Conservation (phyloP, 2,797 vertebrate species). For the Sparidentex hasta region DNA sequence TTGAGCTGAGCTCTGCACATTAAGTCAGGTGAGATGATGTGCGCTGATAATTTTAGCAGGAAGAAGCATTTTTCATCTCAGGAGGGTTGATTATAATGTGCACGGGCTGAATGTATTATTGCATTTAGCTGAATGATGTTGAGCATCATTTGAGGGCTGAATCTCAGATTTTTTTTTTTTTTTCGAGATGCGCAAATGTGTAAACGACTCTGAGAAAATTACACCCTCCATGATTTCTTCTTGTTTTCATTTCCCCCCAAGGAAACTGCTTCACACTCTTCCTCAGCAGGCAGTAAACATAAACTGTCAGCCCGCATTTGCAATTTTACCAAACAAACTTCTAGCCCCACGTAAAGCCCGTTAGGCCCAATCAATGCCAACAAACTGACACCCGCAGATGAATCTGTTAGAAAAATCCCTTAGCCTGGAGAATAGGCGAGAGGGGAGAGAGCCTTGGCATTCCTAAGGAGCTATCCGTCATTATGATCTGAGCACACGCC, state of each 20-base stretch:
- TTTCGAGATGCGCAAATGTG: constrained; percentile 2
- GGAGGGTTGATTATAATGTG: constrained; percentile 11
- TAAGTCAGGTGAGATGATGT: constrained; percentile 59
- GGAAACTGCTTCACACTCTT: constrained; percentile 46
- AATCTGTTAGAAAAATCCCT: constrained; percentile 75
- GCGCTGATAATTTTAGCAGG: constrained; percentile 43
- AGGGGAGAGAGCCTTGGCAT: constrained; percentile 57
- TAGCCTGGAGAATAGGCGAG: constrained; percentile 61
- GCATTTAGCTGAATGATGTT: background rate
- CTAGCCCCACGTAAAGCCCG: constrained; percentile 57
- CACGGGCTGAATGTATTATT: constrained; percentile 19
- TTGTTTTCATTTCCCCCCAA: constrained; percentile 53
- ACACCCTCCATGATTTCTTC: constrained; percentile 47
- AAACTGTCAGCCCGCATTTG: constrained; percentile 65
- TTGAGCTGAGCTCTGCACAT: constrained; percentile 76
- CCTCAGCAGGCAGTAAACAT: constrained; percentile 61
- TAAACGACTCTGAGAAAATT: constrained; percentile 56
- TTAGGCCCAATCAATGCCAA: constrained; percentile 76
- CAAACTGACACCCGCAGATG: constrained; percentile 76
- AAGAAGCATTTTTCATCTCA: constrained; percentile 56
- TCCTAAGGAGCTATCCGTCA: constrained; percentile 77
- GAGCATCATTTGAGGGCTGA: constrained; percentile 17
- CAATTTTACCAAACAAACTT: constrained; percentile 74
- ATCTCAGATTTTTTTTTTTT: constrained; percentile 4
- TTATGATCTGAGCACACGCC: constrained; percentile 73